Base-by-base conservation (phyloP, 2,113 vertebrate genomes). In the Australoheros scitulus region DNA sequence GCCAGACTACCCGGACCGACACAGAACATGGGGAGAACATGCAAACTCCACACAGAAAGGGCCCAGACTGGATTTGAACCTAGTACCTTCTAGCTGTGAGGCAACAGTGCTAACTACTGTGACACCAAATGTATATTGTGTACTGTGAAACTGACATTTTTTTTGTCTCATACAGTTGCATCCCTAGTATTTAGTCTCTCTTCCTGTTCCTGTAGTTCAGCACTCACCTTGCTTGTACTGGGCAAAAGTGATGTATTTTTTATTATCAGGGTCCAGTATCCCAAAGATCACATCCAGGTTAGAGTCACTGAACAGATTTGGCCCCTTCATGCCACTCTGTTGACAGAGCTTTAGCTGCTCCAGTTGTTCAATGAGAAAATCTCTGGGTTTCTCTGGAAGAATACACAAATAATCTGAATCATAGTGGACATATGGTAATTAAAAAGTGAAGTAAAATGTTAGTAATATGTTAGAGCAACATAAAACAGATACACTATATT, bases 201-300 rank as follows among this genome's bases (percentile, higher is more conserved):
- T 72, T 72, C 26, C 65, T 52, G 47, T 52, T 17, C 47, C 10
- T 52, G 65, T 32, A 72, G 17, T 52, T 72, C 24, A 11, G 11
- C n/a, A 20, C 93, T 88, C 74, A 96, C 95, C 95, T 3, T 95
- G 93, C 74, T 91, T 93, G 82, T 95, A 95, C 56, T 96, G 95
- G 13, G 22, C 75, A 56, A 87, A 91, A 15, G 83, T 94, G 64
- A 96, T 93, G 79, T 92, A 58, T 26, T 90, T 92, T 56, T 92
- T 84, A 32, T 91, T 76, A 1, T 81, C 17, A 4, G 95, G 94
- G 85, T 96, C 95, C 86, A 96, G 78, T 47, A 96, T 93, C 6
- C 92, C 82, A 6, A 92, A 94, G 32, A 95, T 36, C n/a, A 94
- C 79, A 13, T 95, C 93, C 76, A 96, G 76, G 72, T 96, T 92